A percentile compares a stretch with the other conserved stretches of the same genome.
phyloP scores from a whole-genome alignment of 2,888 invertebrate species.

The Tetrapedia diversipes region DNA sequence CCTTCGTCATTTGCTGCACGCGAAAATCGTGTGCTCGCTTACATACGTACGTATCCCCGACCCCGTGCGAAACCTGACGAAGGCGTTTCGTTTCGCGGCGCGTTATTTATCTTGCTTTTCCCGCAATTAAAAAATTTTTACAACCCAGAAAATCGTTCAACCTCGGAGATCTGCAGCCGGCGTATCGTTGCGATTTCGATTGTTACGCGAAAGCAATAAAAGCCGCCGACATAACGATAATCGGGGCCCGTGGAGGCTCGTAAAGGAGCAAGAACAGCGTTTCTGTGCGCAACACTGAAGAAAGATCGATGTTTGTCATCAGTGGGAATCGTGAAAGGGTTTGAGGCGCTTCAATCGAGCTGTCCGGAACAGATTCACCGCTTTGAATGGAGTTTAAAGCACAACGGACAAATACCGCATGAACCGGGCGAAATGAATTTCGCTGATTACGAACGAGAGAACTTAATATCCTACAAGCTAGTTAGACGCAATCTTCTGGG shows the following conservation, averaged over 20 bases:
- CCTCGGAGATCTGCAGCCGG: too few relatives aligned
- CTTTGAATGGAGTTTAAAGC: constrained; percentile 29
- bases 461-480: constrained; percentile 36
- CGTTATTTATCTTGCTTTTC: too few relatives aligned
- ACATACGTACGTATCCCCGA: too few relatives aligned
- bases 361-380: constrained; percentile 27
- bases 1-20: too few relatives aligned
- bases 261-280: constrained; percentile 13
- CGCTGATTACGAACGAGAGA: constrained; percentile 20
- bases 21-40: too few relatives aligned
- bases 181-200: too few relatives aligned
- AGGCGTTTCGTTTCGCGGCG: too few relatives aligned
- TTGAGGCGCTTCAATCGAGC: constrained; percentile 37
- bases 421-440: constrained; percentile 44
- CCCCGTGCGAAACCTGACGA: too few relatives aligned
- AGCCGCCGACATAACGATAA: constrained; percentile 15
- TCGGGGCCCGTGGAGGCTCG: constrained; percentile 14
- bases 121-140: too few relatives aligned
- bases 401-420: constrained; percentile 36
- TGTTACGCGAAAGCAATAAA: too few relatives aligned
- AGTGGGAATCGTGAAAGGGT: constrained; percentile 38
- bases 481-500: constrained; percentile 17
- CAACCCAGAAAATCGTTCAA: too few relatives aligned
- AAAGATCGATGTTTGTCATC: constrained; percentile 38
- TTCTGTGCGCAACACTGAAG: constrained; percentile 21